These are phyloP conservation scores for Drosophila bipectinata DNA, from an alignment of 1,140 invertebrate species.

Conservation along the genomic window DNA sequence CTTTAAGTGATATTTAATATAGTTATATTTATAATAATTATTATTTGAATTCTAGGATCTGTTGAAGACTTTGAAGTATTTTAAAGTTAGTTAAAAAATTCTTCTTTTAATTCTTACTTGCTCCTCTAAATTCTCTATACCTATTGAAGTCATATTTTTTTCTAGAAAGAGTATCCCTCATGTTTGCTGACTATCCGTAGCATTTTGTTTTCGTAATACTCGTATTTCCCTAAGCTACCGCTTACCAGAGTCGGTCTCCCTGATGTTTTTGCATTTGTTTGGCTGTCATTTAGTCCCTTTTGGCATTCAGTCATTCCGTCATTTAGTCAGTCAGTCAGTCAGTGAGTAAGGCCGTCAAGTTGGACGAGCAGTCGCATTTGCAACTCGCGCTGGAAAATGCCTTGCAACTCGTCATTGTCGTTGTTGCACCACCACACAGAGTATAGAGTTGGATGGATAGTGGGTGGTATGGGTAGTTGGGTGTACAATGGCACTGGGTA, in stretches of 20 bases:
- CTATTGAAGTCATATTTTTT: too few species aligned
- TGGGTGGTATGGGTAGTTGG: constrained; percentile 2
- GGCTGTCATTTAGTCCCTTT: constrained; percentile 65
- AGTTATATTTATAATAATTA: too few species aligned
- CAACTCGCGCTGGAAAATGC: constrained; percentile 72
- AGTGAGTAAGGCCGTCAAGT: constrained; percentile 36
- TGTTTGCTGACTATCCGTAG: too few species aligned
- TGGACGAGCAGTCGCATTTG: constrained; percentile 57
- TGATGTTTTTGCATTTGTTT: constrained; percentile 62
- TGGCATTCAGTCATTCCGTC: constrained; percentile 36
- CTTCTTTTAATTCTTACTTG: too few species aligned
- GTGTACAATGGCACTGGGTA: constrained; percentile 11
- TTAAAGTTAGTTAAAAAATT: too few species aligned
- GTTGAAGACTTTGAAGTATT: too few species aligned
- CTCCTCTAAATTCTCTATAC: too few species aligned
- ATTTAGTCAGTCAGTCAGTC: constrained; percentile 14
- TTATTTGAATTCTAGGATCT: too few species aligned
- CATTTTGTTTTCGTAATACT: not conserved
- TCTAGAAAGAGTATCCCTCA: too few species aligned
- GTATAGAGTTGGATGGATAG: too few species aligned
- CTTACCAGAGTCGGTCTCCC: constrained; percentile 5
- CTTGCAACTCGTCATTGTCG: constrained; percentile 72
- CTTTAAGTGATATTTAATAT: too few species aligned
- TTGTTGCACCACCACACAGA: constrained; percentile 3
- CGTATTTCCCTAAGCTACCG: constrained; percentile 19